Base-by-base conservation (phyloP, 2,888 invertebrate species). In the Hemithea aestivaria region DNA sequence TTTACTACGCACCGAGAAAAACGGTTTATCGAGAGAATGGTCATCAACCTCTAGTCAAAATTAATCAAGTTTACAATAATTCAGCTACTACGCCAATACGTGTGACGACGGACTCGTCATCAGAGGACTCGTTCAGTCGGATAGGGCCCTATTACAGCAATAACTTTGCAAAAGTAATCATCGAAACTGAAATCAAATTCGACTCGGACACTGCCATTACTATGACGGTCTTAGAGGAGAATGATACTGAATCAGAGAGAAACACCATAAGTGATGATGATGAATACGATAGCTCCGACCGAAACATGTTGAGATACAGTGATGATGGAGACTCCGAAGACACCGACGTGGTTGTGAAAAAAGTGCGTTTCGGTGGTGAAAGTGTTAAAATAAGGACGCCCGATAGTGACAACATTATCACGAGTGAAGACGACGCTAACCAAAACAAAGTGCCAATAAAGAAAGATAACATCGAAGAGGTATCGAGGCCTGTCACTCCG, bases 311-410 rank as follows among this genome's bases (percentile, higher is more conserved):
- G 20, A 89, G 89, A 57, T 89, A 91, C 34, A 84, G 92, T 34
- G 90, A 42, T 10, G 41, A 90, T 23, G 90, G 88, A 20, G 91
- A 91, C 35, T 87, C 90, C 0, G 90, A 90, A 35, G 91, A 91
- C 46, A 85, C 79, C 6, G 88, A 88, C 38, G 87, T 83, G 8
- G 74, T 73, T 20, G 87, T 91, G 10, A 90, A 94, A 65, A 90
- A 94, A 59, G 95, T 95, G 6, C 91, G 94, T 30, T 95, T 95
- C 55, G 95, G 95, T 2, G 95, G 95, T n/a, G 95, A 95, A 77
- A 89, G 94, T 48, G 92, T 95, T 2, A 95, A 95, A 83, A 90
- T 95, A 73, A 84, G 95, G 46, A 95, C 95, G 7, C 95, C 95
- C 0, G 95, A 95, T 53, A 94, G 94, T 68, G 95, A 95, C 62